Evolutionary conservation across 2,113 vertebrate species (phyloP), one percentile per base, ranked within the genome.

Genomic region (Sialia sialis): DNA sequence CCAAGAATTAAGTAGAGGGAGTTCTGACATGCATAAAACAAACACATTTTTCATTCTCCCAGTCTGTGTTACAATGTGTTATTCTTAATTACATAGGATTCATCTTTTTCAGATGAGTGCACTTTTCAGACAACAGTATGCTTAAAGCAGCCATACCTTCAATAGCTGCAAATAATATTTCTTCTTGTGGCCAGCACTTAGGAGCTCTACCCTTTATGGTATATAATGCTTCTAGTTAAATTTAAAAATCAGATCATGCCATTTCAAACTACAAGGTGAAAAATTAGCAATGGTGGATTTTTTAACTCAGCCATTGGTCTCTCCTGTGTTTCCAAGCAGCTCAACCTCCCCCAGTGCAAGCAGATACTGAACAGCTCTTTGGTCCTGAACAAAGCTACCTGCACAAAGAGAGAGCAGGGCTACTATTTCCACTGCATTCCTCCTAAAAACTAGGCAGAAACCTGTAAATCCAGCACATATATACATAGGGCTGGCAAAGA

Each of bases 111-210:
- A 89, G 75, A 32, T 2, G 17, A 84, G 72, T 2, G 21, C 8
- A 34, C 51, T 17, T 74, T 76, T 49, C 46, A 73, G 36, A 52
- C 41, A 92, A 25, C 23, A 7, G 7, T 8, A 34, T 20, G 18
- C 36, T 58, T 27, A 34, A 69, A 0, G 0, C 8, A 84, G 18
- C 39, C 36, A 8, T 29, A 20, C 26, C 48, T 87, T 77, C 68
- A 46, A 32, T 3, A 62, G 18, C 55, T 15, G 9, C 11, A 78
- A 70, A 59, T 16, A 36, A 21, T 1, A 30, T 38, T 77, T 79
- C 15, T 48, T 68, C 52, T 26, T 29, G 9, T 9, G 27, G 25
- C 13, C 66, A 60, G n/a, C 23, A 51, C 15, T 36, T 16, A 68
- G 16, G 8, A 76, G 17, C 27, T 49, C 26, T 58, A 2, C 6